Evolutionary conservation across 2,113 vertebrate genomes (phyloP).

Genomic region (Origma solitaria): DNA sequence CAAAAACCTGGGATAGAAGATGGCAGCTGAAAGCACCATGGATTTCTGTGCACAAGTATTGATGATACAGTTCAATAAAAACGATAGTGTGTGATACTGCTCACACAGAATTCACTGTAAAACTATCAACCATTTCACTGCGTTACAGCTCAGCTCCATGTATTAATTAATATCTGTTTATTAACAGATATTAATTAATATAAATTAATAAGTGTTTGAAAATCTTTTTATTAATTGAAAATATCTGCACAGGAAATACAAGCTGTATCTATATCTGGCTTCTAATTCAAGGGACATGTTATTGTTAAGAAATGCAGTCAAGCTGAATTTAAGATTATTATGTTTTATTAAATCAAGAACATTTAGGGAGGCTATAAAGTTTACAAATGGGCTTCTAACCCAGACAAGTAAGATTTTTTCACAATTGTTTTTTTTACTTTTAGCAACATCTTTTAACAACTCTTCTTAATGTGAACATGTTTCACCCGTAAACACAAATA

Average conservation of each 20-base stretch:
- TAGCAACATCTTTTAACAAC: not conserved
- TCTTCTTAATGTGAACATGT: not conserved
- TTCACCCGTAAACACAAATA: not conserved
- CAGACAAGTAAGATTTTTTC: not conserved
- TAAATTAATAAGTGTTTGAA: not conserved
- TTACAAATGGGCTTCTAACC: not conserved
- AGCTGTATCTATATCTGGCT: not conserved
- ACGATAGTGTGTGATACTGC: fast-evolving
- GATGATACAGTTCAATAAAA: not conserved
- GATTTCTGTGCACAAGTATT: not conserved
- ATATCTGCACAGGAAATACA: not conserved
- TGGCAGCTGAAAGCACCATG: not conserved
- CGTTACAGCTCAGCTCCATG: not conserved
- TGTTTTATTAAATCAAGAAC: not conserved
- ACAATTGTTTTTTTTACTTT: not conserved
- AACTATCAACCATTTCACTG: not conserved
- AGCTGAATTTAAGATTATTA: not conserved
- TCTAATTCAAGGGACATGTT: not conserved
- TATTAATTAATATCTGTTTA: too few relatives aligned
- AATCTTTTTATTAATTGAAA: not conserved
- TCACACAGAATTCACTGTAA: not conserved
- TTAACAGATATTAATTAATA: too few relatives aligned
- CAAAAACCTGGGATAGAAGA: not conserved
- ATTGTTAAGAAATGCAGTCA: not conserved
- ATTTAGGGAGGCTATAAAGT: not conserved